Base-by-base conservation (phyloP, 2,113 vertebrate species). In the Ascaphus truei region DNA sequence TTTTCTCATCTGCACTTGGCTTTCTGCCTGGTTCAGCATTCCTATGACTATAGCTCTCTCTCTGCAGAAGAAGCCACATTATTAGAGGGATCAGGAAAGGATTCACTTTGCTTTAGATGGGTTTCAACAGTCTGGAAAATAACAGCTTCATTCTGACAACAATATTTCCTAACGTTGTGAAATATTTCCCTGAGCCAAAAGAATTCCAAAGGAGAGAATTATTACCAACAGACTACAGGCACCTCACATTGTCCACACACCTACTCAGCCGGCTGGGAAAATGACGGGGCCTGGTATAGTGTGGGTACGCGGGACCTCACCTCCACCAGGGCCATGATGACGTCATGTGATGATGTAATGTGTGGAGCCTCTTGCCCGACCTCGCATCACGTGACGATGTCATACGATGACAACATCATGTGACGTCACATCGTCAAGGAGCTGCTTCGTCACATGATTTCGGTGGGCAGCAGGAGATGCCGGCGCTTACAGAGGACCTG, bases 91-190 rank as follows among this genome's bases (percentile, higher is more conserved):
- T 37, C 67, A 60, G 30, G 48, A 69, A 37, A 22, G 29, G 67
- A 69, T 69, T 69, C 56, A 41, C 30, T 69, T 31, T 51, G 13
- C 56, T 69, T 61, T 69, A 69, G n/a, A 37, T 69, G 56, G 53
- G 27, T 69, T 33, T 51, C 56, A 30, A 15, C 12, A 60, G 56
- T 60, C 66, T 69, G 45, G 56, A 60, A 69, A 25, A 33, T 60
- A 69, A 60, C 66, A 51, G 30, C 25, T 69, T 69, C 56, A 31
- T 51, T 60, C 56, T 69, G 66, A 16, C 34, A 31, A 23, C 23
- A 59, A 60, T 69, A 60, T 51, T 69, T 51, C 26, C 36, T 43
- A 43, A 53, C 53, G 41, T 65, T 41, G 62, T 53, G 10, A 65
- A 41, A 53, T 41, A 55, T 53, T 55, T 66, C 36, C 34, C 63